These are phyloP conservation scores for Papilio aristodemus DNA, from an alignment of 1,140 invertebrate species.

Conservation along the genomic window DNA sequence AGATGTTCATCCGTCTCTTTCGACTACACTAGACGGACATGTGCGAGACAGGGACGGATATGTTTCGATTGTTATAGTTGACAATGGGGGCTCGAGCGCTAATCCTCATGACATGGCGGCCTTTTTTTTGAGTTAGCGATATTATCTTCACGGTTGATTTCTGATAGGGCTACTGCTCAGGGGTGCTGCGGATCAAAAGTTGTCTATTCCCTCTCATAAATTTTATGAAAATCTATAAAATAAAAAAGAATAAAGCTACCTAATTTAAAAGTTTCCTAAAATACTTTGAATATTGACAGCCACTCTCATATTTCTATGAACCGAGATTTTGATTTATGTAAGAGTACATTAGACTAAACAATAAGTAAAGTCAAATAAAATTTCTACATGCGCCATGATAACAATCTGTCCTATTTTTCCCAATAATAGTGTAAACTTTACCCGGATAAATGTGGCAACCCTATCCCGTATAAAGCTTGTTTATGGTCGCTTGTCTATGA, in stretches of 20 bases:
- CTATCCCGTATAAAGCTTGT: slow-evolving; percentile 49
- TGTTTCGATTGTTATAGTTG: slow-evolving; percentile 69
- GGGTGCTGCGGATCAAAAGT: background rate
- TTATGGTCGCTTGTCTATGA: slow-evolving; percentile 68
- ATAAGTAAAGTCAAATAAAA: no score
- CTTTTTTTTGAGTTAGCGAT: slow-evolving; percentile 62
- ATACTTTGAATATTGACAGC: background rate
- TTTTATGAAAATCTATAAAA: background rate
- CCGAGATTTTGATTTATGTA: no score
- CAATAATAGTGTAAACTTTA: background rate
- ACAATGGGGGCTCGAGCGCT: slow-evolving; percentile 67
- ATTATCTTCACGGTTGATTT: slow-evolving; percentile 68
- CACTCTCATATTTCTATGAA: no score
- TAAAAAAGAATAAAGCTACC: background rate
- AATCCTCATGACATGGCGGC: slow-evolving; percentile 72
- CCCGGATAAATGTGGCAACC: slow-evolving; percentile 22
- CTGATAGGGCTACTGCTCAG: slow-evolving; percentile 65
- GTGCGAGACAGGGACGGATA: slow-evolving; percentile 58
- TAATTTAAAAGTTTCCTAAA: background rate
- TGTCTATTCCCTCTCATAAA: background rate
- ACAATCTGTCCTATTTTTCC: no score
- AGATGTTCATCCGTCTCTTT: slow-evolving; percentile 60
- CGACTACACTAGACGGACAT: slow-evolving; percentile 24
- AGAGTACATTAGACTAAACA: no score
- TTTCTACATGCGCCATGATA: no score